phyloP scores from a whole-genome alignment of 2,888 invertebrate species.

The Lordiphosa andalusiaca region DNA sequence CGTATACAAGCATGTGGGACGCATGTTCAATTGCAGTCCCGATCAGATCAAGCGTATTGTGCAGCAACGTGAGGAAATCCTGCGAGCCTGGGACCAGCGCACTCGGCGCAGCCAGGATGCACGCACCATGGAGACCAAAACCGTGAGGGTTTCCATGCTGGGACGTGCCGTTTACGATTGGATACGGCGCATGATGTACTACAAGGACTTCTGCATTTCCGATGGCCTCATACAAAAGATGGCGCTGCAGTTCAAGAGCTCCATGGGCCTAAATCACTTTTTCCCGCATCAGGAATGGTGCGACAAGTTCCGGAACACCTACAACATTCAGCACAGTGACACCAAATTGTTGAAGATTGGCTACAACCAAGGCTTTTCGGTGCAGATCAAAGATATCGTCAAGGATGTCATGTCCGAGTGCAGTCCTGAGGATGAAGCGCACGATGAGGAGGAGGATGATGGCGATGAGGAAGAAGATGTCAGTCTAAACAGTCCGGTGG shows the following conservation, averaged over 20 bases:
- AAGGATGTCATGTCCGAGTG: constrained; percentile 71
- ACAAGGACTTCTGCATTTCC: constrained; percentile 76
- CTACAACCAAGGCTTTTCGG: constrained; percentile 74
- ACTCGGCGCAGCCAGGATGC: constrained; percentile 72
- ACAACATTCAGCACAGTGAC: constrained; percentile 69
- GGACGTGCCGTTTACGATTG: constrained; percentile 78
- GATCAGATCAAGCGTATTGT: constrained; percentile 79
- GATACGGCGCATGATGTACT: constrained; percentile 79
- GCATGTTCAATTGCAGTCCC: constrained; percentile 78
- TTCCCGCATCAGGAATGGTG: constrained; percentile 78
- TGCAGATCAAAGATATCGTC: constrained; percentile 77
- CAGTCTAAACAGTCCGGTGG: constrained; percentile 24
- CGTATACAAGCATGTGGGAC: constrained; percentile 78
- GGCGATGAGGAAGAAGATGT: constrained; percentile 31
- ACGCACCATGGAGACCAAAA: constrained; percentile 72
- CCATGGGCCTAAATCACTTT: constrained; percentile 74
- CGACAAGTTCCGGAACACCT: constrained; percentile 74
- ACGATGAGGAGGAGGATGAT: neutral
- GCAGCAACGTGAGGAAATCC: constrained; percentile 72
- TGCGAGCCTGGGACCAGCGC: constrained; percentile 78
- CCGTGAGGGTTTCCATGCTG: constrained; percentile 76
- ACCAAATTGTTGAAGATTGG: constrained; percentile 73
- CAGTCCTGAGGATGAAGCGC: constrained; percentile 30
- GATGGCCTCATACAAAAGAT: constrained; percentile 78
- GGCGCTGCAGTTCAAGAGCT: constrained; percentile 77